Evolutionary conservation across 2,797 vertebrate genomes (phyloP), one percentile per base, ranked within the genome.

Genomic region (Mallotus villosus): DNA sequence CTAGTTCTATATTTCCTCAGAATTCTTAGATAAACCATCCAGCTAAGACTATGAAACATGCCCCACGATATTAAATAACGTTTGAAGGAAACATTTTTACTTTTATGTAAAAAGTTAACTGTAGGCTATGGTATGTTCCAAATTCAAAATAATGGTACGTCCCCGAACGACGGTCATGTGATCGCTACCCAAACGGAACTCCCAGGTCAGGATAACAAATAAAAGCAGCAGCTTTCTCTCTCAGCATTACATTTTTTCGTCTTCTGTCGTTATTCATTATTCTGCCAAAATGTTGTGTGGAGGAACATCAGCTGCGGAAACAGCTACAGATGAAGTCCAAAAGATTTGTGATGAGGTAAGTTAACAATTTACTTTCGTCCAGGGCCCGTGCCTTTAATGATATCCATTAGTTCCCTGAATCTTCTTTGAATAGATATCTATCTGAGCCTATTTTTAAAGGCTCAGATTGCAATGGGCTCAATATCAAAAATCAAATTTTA

Each of bases 261-360:
- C 22, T 67, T 55, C 5, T 17, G 8, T 67, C 12, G 37, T 41
- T 41, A 24, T 32, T 16, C 22, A 8, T 53, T 17, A 14, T 1
- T 19, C 25, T 11, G 16, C 19, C 11, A 74, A 14, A 7, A 92
- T 89, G 87, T 81, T 86, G 87, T 0, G 78, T 0, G 96, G 96
- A 72, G 94, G 94, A 2, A 74, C 83, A 2, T 1, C 53, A 0
- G 51, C 81, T 0, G 0, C 8, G 0, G 6, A 4, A 29, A 25
- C 81, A 0, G 94, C 94, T 0, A 89, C 91, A 49, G 76, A 82
- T 1, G 75, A 92, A 17, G 0, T 96, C 37, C 95, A 96, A 82
- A 9, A 70, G 0, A 82, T 96, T 0, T 91, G 63, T 64, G 0
- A 94, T 0, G 0, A 72, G 82, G 96, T 96, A 67, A 91, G 93